Conservation (phyloP, 2,797 vertebrate genomes). For the Anas capensis region DNA sequence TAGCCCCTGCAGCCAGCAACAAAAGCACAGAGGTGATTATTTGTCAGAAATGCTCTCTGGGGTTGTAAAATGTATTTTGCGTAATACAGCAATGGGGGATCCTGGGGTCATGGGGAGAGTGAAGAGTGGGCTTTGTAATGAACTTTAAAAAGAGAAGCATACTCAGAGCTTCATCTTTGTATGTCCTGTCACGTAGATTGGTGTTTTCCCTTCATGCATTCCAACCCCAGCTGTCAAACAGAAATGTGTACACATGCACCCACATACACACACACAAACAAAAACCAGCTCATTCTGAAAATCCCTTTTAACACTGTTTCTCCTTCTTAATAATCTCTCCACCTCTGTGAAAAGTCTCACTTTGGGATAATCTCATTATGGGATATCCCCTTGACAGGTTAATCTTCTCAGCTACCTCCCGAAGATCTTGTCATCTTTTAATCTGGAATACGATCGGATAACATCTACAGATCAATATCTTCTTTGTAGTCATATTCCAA, state of each 20-base stretch:
- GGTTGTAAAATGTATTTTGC: conserved; percentile 27
- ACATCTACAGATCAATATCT: conserved; percentile 57
- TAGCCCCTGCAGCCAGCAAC: conserved; percentile 2
- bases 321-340: conserved; percentile 28
- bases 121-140: conserved; percentile 29
- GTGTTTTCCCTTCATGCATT: neutral
- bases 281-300: neutral
- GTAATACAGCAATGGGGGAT: neutral
- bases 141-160: neutral
- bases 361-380: conserved; percentile 52
- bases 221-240: neutral
- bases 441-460: conserved; percentile 65
- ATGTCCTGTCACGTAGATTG: neutral
- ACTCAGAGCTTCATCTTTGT: neutral
- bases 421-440: conserved; percentile 68
- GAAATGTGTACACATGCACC: fast-evolving
- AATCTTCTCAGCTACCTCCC: conserved; percentile 45
- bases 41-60: conserved; percentile 28
- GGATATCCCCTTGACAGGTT: conserved; percentile 47
- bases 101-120: neutral
- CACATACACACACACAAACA: neutral
- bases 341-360: conserved; percentile 5
- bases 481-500: conserved; percentile 55
- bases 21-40: conserved; percentile 39
- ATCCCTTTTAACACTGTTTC: neutral